These are phyloP conservation scores for Ganaspis brasiliensis DNA, from an alignment of 2,888 invertebrate genomes.

Conservation along the genomic window DNA sequence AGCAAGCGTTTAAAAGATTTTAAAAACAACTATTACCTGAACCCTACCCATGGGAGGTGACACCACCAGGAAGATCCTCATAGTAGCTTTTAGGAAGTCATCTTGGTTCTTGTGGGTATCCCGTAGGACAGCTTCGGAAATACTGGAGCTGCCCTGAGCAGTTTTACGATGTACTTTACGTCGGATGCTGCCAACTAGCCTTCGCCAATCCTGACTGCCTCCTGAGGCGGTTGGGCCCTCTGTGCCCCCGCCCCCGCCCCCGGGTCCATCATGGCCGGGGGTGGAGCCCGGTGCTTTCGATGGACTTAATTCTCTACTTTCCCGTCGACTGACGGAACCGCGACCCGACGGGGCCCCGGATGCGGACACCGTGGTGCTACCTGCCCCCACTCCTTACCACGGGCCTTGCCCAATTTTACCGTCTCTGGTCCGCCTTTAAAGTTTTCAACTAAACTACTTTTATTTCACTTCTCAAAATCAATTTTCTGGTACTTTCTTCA, in stretches of 20 bases:
- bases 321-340: slow-evolving; percentile 73
- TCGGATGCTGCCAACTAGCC: slow-evolving; percentile 79
- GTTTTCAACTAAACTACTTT: too few relatives aligned
- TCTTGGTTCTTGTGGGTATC: slow-evolving; percentile 82
- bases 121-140: slow-evolving; percentile 66
- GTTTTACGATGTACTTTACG: slow-evolving; percentile 76
- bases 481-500: too few relatives aligned
- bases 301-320: slow-evolving; percentile 76
- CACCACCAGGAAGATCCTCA: slow-evolving; percentile 88
- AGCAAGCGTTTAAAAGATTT: not conserved
- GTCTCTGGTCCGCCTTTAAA: slow-evolving; percentile 37
- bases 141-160: slow-evolving; percentile 67
- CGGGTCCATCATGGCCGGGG: slow-evolving; percentile 57
- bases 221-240: slow-evolving; percentile 59
- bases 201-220: slow-evolving; percentile 78
- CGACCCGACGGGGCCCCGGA: slow-evolving; percentile 70
- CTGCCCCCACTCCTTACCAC: slow-evolving; percentile 52
- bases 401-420: slow-evolving; percentile 31
- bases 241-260: slow-evolving; percentile 64
- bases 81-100: slow-evolving; percentile 87
- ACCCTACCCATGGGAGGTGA: slow-evolving; percentile 85
- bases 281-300: slow-evolving; percentile 66
- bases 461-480: too few relatives aligned
- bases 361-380: slow-evolving; percentile 75
- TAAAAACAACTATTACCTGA: slow-evolving; percentile 79